Percentiles rank a stretch among this genome's conserved stretches.
Conservation (phyloP, 2,888 invertebrate species). For the Cristatella mucedo region DNA sequence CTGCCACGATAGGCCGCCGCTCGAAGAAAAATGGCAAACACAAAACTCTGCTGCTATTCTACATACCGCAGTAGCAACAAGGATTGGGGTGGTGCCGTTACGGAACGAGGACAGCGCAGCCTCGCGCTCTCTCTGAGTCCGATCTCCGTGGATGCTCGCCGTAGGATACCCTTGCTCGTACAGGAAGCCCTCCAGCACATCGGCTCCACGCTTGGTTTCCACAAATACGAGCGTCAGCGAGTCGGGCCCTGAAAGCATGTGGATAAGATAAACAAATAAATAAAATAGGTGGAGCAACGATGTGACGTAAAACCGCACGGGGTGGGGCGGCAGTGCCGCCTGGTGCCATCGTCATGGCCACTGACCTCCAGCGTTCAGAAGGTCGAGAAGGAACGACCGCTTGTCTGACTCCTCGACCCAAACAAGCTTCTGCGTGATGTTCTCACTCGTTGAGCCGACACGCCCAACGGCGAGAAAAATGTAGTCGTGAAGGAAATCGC, state of each 20-base stretch:
- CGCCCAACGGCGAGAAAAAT: conserved; percentile 98
- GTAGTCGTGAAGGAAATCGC: conserved; percentile 93
- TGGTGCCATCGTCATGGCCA: no score
- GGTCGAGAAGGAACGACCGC: conserved; percentile 81
- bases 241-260: conserved; percentile 17
- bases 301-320: no score
- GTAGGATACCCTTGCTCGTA: conserved; percentile 79
- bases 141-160: conserved; percentile 96
- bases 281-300: no score
- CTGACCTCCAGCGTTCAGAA: conserved; percentile 58
- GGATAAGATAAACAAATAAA: neutral
- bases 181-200: conserved; percentile 83
- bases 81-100: conserved; percentile 74
- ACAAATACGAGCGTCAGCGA: conserved; percentile 85
- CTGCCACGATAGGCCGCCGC: no score
- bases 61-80: conserved; percentile 81
- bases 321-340: no score
- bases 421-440: conserved; percentile 93
- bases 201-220: conserved; percentile 97
- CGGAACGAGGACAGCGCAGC: conserved; percentile 86
- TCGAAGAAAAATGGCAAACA: no score
- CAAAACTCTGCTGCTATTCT: no score
- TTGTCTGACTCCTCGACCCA: conserved; percentile 98
- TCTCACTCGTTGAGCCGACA: conserved; percentile 96
- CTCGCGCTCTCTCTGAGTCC: conserved; percentile 89